Percentiles rank a stretch among this genome's conserved stretches.
These are phyloP conservation scores for Sparidentex hasta DNA, from an alignment of 2,797 vertebrate genomes.

Conservation along the genomic window DNA sequence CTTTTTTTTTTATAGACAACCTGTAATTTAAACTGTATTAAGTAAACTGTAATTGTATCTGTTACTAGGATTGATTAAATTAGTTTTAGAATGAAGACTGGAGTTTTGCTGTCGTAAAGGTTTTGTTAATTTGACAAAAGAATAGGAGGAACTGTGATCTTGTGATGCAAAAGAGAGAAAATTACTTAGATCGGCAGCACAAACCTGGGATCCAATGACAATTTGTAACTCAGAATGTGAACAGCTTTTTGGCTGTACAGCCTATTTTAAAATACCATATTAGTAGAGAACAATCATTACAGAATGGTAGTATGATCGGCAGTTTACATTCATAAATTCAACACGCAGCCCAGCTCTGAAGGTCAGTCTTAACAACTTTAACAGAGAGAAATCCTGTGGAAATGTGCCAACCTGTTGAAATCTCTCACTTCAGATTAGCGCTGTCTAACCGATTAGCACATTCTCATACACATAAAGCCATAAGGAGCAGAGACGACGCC, in stretches of 20 bases:
- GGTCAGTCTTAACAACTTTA: conserved; percentile 59
- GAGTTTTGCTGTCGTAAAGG: not conserved
- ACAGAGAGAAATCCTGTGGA: conserved; percentile 58
- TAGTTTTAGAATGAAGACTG: not conserved
- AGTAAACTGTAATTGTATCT: not conserved
- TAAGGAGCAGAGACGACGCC: conserved; percentile 50
- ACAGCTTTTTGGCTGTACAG: not conserved
- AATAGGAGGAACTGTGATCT: not conserved
- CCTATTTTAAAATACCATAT: conserved; percentile 14
- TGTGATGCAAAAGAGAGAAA: too few relatives aligned
- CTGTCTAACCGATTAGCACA: conserved; percentile 67
- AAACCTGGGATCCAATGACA: conserved; percentile 18
- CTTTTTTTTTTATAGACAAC: not conserved
- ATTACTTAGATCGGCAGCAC: conserved; percentile 1
- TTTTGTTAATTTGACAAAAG: conserved; percentile 4
- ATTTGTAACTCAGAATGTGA: conserved; percentile 13
- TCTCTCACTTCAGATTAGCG: conserved; percentile 73
- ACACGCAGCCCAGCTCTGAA: conserved; percentile 30
- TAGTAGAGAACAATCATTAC: conserved; percentile 37
- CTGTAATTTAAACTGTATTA: not conserved
- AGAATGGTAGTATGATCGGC: conserved; percentile 34
- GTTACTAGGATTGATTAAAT: not conserved
- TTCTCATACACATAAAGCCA: conserved; percentile 63
- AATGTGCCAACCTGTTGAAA: conserved; percentile 67
- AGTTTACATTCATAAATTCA: conserved; percentile 53